A percentile compares a stretch with the other conserved stretches of the same genome.
phyloP scores from a whole-genome alignment of 2,113 vertebrate genomes.

The Steatornis caripensis region DNA sequence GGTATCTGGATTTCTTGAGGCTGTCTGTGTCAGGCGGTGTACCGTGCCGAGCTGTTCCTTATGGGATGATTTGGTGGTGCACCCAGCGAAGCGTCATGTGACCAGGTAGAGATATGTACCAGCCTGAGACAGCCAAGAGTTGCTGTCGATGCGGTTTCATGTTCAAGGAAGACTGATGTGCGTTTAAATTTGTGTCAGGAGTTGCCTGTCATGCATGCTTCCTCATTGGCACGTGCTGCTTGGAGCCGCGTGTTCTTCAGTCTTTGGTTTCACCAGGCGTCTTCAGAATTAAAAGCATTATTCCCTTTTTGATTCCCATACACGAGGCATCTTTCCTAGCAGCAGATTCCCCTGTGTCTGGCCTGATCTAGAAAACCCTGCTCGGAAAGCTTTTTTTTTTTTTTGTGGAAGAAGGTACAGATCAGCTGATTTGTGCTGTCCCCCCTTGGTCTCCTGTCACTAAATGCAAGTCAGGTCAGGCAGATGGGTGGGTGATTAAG shows the following conservation, averaged over 20 bases:
- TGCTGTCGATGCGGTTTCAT: rapidly evolving
- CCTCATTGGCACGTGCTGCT: neutral
- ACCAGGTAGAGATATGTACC: neutral
- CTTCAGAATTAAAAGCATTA: neutral
- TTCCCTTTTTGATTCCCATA: neutral
- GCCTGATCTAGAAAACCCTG: neutral
- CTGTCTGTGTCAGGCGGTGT: neutral
- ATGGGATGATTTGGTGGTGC: neutral
- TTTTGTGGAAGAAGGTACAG: neutral
- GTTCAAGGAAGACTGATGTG: neutral
- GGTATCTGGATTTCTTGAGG: neutral
- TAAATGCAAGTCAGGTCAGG: neutral
- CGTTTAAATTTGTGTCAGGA: neutral
- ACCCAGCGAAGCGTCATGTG: rapidly evolving
- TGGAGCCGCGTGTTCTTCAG: neutral
- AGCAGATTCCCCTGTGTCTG: neutral
- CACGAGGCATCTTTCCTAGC: neutral
- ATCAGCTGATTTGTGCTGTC: neutral
- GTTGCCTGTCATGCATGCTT: neutral
- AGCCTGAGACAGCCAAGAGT: neutral
- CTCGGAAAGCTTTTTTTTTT: neutral
- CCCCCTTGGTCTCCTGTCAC: neutral
- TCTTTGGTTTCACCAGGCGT: neutral
- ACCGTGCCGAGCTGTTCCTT: neutral
- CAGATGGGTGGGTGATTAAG: neutral